Base-by-base conservation (phyloP, 2,888 invertebrate species). In the Laspeyria flexula region DNA sequence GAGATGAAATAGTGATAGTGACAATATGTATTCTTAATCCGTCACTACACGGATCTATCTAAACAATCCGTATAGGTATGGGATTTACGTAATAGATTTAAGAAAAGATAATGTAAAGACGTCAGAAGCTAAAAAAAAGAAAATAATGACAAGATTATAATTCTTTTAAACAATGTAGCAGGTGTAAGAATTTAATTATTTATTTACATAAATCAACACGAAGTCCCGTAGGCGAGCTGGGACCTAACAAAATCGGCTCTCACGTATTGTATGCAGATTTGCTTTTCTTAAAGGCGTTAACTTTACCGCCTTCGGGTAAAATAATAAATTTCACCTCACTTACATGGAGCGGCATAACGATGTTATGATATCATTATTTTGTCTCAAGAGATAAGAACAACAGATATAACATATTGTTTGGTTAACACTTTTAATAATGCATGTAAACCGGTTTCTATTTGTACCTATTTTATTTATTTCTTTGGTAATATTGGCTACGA, bases 241-340 rank as follows among this genome's bases (percentile, higher is more conserved):
- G 48, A 50, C 55, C 53, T 42, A 49, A 65, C 43, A 65, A 65
- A 62, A 58, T 55, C 60, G 40, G 31, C 62, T 62, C 37, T 45
- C 71, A 69, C 58, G 77, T 79, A 90, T 90, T 90, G 89, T 88
- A 90, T 90, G 89, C 82, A 89, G 88, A 90, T 89, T 73, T 60
- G 50, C 65, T 65, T 65, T 70, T 77, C 78, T 68, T 68, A 74
- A 73, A 79, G 76, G 85, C 80, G 85, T 75, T 79, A 83, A 80
- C 72, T 76, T 79, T 76, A 73, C 77, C 79, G 53, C 57, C 58
- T 63, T 65, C 70, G 79, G 65, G 69, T 69, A 60, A 73, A 73
- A 74, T 81, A 77, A 81, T 86, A 86, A 79, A 85, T 84, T 82
- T 81, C 58, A 63, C 66, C 53, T 60, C 62, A 76, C 71, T 75